phyloP scores from a whole-genome alignment of 2,113 vertebrate species.

The Cryptomyrus ogoouensis region DNA sequence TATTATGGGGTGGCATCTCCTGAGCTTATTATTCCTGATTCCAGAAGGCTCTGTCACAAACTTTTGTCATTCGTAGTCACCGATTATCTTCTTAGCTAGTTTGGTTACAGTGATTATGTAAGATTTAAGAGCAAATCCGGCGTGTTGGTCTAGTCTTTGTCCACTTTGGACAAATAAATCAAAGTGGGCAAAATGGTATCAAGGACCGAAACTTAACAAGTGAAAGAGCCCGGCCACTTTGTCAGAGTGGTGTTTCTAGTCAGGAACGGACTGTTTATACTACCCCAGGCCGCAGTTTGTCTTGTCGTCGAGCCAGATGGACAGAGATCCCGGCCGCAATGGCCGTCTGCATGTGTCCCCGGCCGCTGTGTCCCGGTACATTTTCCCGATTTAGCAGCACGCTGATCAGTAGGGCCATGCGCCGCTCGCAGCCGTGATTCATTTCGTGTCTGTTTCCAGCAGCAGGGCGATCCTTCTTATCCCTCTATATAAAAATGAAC shows the following conservation, averaged over 20 bases:
- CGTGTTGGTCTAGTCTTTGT: neutral
- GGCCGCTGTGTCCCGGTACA: neutral
- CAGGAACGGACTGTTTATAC: constrained; percentile 30
- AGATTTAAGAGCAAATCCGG: neutral
- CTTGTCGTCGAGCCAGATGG: constrained; percentile 33
- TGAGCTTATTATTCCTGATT: neutral
- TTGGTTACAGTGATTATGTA: neutral
- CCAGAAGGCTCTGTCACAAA: neutral
- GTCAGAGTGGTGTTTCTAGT: constrained; percentile 26
- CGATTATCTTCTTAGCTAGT: neutral
- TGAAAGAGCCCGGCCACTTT: neutral
- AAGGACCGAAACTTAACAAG: neutral
- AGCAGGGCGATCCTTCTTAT: neutral
- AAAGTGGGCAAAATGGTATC: neutral
- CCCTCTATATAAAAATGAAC: neutral
- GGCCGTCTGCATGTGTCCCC: constrained; percentile 16
- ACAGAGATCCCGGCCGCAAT: constrained; percentile 13
- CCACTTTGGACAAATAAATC: neutral
- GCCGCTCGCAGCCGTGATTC: neutral
- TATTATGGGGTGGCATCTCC: neutral
- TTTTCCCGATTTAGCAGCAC: constrained; percentile 25
- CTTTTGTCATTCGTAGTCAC: neutral
- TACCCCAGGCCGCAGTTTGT: constrained; percentile 28
- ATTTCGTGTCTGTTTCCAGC: constrained; percentile 10
- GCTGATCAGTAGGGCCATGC: constrained; percentile 13